These are phyloP conservation scores for Ariopsis seemanni DNA, from an alignment of 2,113 vertebrate species.

Conservation along the genomic window DNA sequence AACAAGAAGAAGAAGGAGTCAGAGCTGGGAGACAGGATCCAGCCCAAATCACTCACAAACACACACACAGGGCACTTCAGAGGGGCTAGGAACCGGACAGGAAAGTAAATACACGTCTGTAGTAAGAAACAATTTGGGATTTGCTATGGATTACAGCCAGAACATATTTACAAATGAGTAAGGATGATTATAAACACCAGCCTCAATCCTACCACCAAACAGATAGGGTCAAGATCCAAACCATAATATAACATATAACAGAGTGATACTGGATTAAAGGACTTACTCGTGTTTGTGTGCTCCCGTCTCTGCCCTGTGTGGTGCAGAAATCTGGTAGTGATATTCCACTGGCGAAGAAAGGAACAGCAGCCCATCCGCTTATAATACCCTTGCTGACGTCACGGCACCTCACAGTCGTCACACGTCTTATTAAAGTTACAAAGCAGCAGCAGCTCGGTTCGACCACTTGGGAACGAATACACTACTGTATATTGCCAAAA, in stretches of 20 bases:
- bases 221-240: neutral
- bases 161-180: neutral
- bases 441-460: neutral
- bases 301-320: constrained; percentile 80
- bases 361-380: constrained; percentile 68
- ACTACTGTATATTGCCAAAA: no score
- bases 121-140: neutral
- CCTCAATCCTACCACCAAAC: neutral
- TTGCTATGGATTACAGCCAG: neutral
- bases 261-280: constrained; percentile 13
- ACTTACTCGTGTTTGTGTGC: constrained; percentile 81
- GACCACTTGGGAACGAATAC: no score
- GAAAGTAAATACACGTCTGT: constrained; percentile 35
- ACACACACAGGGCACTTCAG: neutral
- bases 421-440: constrained; percentile 35
- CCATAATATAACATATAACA: no score
- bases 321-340: constrained; percentile 81
- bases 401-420: constrained; percentile 62
- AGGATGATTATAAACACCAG: neutral
- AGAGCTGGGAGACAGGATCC: neutral
- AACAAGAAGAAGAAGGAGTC: neutral
- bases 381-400: constrained; percentile 84
- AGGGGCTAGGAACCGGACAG: neutral
- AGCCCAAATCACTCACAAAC: neutral
- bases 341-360: constrained; percentile 84